Evolutionary conservation across 1,140 invertebrate genomes (phyloP).

Genomic region (Onthophagus taurus): DNA sequence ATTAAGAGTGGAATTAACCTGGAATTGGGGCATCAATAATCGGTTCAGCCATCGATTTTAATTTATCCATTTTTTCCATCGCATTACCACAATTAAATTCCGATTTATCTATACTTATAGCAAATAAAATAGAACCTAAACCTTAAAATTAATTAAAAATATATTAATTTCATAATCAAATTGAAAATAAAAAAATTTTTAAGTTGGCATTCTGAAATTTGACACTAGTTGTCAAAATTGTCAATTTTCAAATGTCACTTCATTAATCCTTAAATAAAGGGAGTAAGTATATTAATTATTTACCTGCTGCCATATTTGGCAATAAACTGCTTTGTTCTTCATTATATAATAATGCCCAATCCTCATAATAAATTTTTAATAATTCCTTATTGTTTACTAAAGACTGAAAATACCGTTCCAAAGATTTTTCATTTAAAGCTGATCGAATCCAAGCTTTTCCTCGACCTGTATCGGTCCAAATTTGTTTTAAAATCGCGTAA

Average conservation of each 20-base stretch:
- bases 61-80: constrained; percentile 19
- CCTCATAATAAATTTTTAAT: constrained; percentile 69
- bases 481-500: constrained; percentile 67
- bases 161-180: too few relatives aligned
- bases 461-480: constrained; percentile 70
- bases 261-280: too few relatives aligned
- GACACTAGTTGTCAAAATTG: too few relatives aligned
- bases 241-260: too few relatives aligned
- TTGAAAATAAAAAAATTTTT: too few relatives aligned
- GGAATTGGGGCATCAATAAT: constrained; percentile 40
- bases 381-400: constrained; percentile 56
- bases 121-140: constrained; percentile 78
- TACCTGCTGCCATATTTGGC: constrained; percentile 74
- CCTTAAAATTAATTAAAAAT: too few relatives aligned
- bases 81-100: constrained; percentile 54
- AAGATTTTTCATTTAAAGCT: constrained; percentile 76
- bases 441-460: constrained; percentile 81
- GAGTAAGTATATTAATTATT: too few relatives aligned
- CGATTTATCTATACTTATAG: constrained; percentile 77
- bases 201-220: too few relatives aligned
- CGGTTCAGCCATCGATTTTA: constrained; percentile 34
- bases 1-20: too few relatives aligned
- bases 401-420: constrained; percentile 73
- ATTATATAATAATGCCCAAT: constrained; percentile 71
- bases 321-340: constrained; percentile 64